Conservation (phyloP, 1,140 invertebrate species). For the Pseudomyrmex cubaensis region DNA sequence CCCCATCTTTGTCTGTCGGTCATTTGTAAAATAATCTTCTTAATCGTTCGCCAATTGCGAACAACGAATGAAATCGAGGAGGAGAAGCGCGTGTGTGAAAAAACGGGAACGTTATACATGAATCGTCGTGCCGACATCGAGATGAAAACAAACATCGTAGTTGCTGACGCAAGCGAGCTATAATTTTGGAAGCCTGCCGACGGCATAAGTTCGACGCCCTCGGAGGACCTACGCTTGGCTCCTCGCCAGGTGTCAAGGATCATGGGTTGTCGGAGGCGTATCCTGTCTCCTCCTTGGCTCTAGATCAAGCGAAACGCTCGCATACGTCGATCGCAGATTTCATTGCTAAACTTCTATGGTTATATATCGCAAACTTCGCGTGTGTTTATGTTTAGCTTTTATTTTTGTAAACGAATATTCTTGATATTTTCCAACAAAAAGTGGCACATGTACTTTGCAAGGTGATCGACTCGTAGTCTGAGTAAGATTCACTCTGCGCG, state of each 20-base stretch:
- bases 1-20: not conserved
- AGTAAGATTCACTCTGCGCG: not conserved
- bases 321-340: slow-evolving; percentile 68
- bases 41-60: not conserved
- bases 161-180: slow-evolving; percentile 80
- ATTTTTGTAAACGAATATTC: too few relatives aligned
- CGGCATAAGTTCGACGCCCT: slow-evolving; percentile 81
- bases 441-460: too few relatives aligned
- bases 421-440: too few relatives aligned
- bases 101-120: slow-evolving; percentile 43
- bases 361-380: not conserved
- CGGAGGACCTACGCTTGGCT: slow-evolving; percentile 77
- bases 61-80: slow-evolving; percentile 6
- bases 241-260: slow-evolving; percentile 83
- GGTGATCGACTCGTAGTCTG: not conserved
- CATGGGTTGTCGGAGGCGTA: slow-evolving; percentile 74
- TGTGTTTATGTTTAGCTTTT: not conserved
- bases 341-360: slow-evolving; percentile 10
- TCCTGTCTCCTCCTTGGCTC: slow-evolving; percentile 72
- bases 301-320: slow-evolving; percentile 68
- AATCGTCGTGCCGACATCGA: slow-evolving; percentile 56
- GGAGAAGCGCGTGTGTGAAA: not conserved
- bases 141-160: slow-evolving; percentile 82
- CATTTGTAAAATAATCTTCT: not conserved
- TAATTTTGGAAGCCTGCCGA: slow-evolving; percentile 83